These are phyloP conservation scores for Phataginus tetradactyla DNA, from an alignment of 2,797 vertebrate genomes.

Conservation along the genomic window DNA sequence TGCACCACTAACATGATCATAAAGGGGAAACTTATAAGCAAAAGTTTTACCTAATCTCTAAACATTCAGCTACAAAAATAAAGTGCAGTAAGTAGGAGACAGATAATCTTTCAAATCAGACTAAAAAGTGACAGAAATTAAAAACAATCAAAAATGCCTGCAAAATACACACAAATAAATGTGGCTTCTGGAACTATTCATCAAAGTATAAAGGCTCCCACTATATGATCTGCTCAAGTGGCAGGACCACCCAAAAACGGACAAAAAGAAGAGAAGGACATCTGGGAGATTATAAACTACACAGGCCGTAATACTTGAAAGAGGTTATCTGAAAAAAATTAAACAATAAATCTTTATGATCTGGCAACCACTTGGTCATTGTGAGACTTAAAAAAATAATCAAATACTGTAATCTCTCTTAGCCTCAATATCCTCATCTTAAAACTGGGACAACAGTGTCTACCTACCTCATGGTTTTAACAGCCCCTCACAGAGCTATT, in stretches of 20 bases:
- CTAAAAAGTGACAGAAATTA: neutral
- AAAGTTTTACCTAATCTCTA: neutral
- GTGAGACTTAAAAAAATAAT: neutral
- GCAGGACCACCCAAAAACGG: neutral
- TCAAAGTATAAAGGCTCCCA: neutral
- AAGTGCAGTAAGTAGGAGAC: neutral
- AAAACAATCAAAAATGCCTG: neutral
- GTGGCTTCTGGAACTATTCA: neutral
- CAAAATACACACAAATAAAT: neutral
- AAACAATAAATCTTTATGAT: neutral
- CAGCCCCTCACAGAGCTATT: neutral
- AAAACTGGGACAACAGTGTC: neutral
- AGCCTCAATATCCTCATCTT: neutral
- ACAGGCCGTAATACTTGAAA: neutral
- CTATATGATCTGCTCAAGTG: neutral
- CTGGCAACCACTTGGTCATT: neutral
- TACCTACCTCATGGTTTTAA: neutral
- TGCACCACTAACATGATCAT: neutral
- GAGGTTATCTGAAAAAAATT: neutral
- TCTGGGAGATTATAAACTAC: neutral
- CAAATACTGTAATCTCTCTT: neutral
- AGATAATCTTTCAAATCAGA: conserved; percentile 3
- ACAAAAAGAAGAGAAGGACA: neutral
- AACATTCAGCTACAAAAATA: neutral
- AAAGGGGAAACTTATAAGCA: neutral